Conservation (phyloP, 1,140 invertebrate genomes). For the Zaprionus gabonicus region DNA sequence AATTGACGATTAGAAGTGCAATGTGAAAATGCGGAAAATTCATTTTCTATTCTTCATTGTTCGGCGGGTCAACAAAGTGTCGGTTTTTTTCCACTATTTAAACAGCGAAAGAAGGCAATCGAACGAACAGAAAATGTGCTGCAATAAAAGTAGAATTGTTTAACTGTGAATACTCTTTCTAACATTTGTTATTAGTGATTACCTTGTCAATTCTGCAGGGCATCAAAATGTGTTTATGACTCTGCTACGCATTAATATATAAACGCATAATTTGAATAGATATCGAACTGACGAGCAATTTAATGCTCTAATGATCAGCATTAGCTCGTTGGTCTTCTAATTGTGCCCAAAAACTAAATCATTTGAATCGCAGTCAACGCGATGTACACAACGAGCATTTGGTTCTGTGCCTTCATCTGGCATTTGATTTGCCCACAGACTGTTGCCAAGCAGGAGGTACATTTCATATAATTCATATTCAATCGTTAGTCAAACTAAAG, state of each 20-base stretch:
- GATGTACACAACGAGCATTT: constrained; percentile 14
- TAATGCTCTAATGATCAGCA: constrained; percentile 6
- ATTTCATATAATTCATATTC: neutral
- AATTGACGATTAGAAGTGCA: constrained; percentile 47
- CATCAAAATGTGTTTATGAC: neutral
- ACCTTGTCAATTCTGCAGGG: neutral
- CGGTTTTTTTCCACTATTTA: neutral
- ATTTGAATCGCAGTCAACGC: constrained; percentile 13
- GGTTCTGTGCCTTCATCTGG: neutral
- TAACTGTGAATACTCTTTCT: neutral
- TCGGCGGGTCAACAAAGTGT: constrained; percentile 14
- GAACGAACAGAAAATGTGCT: neutral
- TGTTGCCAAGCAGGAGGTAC: constrained; percentile 4
- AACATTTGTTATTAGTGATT: no score
- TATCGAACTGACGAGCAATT: neutral
- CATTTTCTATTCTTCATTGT: constrained; percentile 34
- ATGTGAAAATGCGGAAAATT: constrained; percentile 32
- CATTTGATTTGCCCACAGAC: constrained; percentile 5
- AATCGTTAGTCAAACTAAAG: neutral
- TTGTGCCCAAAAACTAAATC: neutral
- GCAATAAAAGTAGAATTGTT: neutral
- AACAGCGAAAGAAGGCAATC: neutral
- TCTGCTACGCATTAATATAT: neutral
- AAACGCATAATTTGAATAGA: neutral
- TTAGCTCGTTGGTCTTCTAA: neutral